phyloP scores from a whole-genome alignment of 2,113 vertebrate genomes.

The Gavia stellata region DNA sequence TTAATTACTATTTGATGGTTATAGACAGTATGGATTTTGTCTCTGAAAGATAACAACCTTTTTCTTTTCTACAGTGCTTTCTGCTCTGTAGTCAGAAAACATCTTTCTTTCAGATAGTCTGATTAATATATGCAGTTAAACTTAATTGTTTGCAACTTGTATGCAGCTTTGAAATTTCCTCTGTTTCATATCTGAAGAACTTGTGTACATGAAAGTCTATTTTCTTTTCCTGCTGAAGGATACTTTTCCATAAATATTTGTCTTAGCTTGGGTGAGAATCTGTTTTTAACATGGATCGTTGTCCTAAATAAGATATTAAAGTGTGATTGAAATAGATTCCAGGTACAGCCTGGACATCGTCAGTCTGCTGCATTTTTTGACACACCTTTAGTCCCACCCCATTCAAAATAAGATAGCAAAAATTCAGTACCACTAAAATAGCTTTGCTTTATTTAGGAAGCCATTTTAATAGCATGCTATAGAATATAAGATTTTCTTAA shows the following conservation, averaged over 20 bases:
- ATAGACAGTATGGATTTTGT: not conserved
- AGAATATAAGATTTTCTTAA: not conserved
- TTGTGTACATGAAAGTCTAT: not conserved
- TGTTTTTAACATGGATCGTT: not conserved
- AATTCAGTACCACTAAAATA: not conserved
- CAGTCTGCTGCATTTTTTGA: not conserved
- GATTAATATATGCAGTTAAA: not conserved
- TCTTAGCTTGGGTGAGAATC: not conserved
- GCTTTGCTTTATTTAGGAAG: not conserved
- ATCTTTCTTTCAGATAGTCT: not conserved
- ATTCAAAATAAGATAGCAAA: not conserved
- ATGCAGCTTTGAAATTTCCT: not conserved
- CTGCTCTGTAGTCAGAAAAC: not conserved
- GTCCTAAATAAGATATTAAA: not conserved
- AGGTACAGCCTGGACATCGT: not conserved
- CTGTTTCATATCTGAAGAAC: not conserved
- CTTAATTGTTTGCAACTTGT: not conserved
- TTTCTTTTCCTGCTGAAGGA: not conserved
- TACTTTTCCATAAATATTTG: not conserved
- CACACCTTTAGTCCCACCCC: not conserved
- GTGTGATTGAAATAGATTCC: not conserved
- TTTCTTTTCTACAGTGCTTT: not conserved
- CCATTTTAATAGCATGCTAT: not conserved
- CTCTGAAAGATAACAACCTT: not conserved
- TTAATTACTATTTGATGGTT: slow-evolving; percentile 1